Percentiles rank a stretch among this genome's conserved stretches.
phyloP scores from a whole-genome alignment of 1,140 invertebrate genomes.

The Ceratina australensis region DNA sequence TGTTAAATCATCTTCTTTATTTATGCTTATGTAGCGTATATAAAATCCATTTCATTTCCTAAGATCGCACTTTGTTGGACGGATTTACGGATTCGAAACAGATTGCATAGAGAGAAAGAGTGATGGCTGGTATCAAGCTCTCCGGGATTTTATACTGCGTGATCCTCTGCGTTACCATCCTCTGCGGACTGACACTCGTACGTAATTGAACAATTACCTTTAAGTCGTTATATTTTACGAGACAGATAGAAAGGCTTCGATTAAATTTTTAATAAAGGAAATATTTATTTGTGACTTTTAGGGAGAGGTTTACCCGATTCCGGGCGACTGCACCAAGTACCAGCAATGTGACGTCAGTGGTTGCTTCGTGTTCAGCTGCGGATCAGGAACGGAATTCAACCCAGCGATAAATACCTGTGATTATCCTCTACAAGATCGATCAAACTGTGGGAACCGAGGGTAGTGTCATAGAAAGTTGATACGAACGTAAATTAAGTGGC shows the following conservation, averaged over 20 bases:
- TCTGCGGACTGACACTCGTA: constrained; percentile 16
- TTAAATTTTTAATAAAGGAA: neutral
- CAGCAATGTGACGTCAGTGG: constrained; percentile 75
- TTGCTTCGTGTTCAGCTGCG: constrained; percentile 72
- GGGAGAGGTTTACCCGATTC: constrained; percentile 61
- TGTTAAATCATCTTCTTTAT: constrained; percentile 30
- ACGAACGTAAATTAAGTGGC: neutral
- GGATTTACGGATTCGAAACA: constrained; percentile 4
- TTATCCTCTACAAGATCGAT: constrained; percentile 62
- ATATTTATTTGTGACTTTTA: constrained; percentile 29
- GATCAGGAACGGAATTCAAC: constrained; percentile 76
- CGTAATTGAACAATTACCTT: constrained; percentile 26
- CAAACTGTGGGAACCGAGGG: constrained; percentile 48
- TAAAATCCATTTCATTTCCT: constrained; percentile 39
- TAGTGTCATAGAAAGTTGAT: constrained; percentile 2
- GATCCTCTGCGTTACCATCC: neutral
- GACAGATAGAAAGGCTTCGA: neutral
- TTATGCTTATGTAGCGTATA: constrained; percentile 32
- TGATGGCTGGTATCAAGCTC: constrained; percentile 31
- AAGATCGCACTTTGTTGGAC: constrained; percentile 19
- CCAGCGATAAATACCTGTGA: constrained; percentile 71
- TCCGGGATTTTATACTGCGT: constrained; percentile 17
- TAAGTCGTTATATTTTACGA: neutral
- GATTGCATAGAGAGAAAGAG: neutral
- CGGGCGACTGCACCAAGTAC: constrained; percentile 75